Percentiles rank a stretch among this genome's conserved stretches.
phyloP scores from a whole-genome alignment of 2,113 vertebrate genomes.

The Setophaga petechia region DNA sequence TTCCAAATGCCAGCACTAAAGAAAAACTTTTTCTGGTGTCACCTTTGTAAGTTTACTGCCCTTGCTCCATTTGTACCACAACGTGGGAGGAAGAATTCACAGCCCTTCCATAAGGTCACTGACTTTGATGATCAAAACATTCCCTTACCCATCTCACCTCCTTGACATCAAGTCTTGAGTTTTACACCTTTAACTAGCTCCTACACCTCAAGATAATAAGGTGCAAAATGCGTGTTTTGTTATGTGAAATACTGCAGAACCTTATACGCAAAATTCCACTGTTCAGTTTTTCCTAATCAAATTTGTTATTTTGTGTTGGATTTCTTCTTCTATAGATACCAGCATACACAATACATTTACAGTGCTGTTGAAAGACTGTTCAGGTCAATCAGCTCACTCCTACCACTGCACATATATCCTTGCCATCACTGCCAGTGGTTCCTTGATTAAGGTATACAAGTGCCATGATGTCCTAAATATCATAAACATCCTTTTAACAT shows the following conservation, averaged over 20 bases:
- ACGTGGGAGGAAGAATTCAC: neutral
- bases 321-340: neutral
- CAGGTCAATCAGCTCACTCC: neutral
- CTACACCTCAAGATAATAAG: neutral
- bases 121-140: conserved; percentile 1
- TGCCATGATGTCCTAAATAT: neutral
- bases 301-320: neutral
- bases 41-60: neutral
- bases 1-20: neutral
- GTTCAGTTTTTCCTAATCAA: neutral
- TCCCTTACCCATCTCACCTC: neutral
- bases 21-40: neutral
- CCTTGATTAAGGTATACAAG: neutral
- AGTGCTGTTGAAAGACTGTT: neutral
- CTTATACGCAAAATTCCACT: neutral
- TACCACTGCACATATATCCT: neutral
- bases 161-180: neutral
- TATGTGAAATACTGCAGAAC: neutral
- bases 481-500: neutral
- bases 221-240: neutral
- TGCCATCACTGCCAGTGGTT: neutral
- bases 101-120: neutral
- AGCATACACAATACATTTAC: neutral
- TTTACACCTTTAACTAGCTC: neutral
- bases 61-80: neutral